Percentiles rank a stretch among this genome's conserved stretches.
phyloP scores from a whole-genome alignment of 1,140 invertebrate genomes.

The Linepithema humile region DNA sequence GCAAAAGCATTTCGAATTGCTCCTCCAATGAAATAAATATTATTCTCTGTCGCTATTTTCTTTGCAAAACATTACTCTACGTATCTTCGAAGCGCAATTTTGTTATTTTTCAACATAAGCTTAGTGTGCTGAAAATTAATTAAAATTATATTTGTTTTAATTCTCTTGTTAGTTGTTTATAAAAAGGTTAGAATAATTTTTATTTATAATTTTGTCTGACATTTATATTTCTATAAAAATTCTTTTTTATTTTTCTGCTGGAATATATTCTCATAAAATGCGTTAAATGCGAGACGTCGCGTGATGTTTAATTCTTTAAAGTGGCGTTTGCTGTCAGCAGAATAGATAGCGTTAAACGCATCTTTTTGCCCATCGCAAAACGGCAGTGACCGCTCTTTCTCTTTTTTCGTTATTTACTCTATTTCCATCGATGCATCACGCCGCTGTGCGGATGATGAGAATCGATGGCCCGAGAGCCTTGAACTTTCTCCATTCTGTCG shows the following conservation, averaged over 20 bases:
- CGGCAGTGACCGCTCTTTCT: background rate
- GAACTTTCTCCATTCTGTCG: slow-evolving; percentile 61
- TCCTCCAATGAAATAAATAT: background rate
- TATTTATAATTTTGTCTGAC: background rate
- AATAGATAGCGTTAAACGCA: background rate
- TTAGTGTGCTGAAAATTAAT: background rate
- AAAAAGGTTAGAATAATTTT: background rate
- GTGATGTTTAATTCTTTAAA: background rate
- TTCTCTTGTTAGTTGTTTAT: background rate
- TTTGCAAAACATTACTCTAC: background rate
- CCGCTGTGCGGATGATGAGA: slow-evolving; percentile 38
- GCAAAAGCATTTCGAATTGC: background rate
- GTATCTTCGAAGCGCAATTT: background rate
- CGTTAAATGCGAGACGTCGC: background rate
- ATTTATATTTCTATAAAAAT: background rate
- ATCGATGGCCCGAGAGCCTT: slow-evolving; percentile 67
- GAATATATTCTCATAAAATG: too few species aligned
- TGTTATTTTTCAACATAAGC: background rate
- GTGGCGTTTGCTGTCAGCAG: background rate
- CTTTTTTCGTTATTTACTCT: background rate
- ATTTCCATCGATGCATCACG: background rate
- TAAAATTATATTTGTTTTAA: background rate
- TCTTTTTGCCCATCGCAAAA: background rate
- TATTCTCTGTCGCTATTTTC: background rate
- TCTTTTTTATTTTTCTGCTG: background rate